A percentile compares a stretch with the other conserved stretches of the same genome.
phyloP scores from a whole-genome alignment of 2,888 invertebrate species.

The Sphaerophoria taeniata region DNA sequence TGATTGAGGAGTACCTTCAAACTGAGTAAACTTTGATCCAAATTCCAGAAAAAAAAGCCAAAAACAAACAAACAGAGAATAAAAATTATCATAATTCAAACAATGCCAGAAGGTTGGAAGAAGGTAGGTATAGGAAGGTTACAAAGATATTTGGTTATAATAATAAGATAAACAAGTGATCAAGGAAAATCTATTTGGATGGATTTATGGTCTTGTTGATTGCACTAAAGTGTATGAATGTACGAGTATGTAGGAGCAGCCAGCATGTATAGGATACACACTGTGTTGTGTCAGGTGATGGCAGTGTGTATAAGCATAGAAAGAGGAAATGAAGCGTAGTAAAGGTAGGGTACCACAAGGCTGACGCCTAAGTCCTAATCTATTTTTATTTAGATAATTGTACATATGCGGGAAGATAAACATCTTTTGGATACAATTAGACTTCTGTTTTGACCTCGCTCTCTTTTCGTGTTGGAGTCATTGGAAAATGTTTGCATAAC shows the following conservation, averaged over 20 bases:
- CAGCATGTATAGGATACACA: conserved; percentile 5
- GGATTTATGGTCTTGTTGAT: conserved; percentile 54
- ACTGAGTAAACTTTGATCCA: conserved; percentile 64
- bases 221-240: conserved; percentile 2
- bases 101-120: conserved; percentile 47
- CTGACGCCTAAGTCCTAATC: neutral
- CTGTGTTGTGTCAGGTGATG: conserved; percentile 29
- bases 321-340: neutral
- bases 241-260: neutral
- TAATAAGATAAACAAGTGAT: conserved; percentile 70
- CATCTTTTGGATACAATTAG: neutral
- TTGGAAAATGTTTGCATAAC: neutral
- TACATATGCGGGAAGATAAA: neutral
- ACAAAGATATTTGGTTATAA: conserved; percentile 43
- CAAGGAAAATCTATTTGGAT: conserved; percentile 57
- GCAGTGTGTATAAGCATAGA: neutral
- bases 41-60: conserved; percentile 46
- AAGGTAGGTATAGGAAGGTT: neutral
- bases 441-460: neutral
- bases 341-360: conserved; percentile 39
- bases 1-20: conserved; percentile 26
- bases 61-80: neutral
- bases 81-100: conserved; percentile 67
- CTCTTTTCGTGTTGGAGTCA: neutral
- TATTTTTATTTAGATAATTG: neutral